Evolutionary conservation across 2,113 vertebrate genomes (phyloP).

Genomic region (Tursiops truncatus): DNA sequence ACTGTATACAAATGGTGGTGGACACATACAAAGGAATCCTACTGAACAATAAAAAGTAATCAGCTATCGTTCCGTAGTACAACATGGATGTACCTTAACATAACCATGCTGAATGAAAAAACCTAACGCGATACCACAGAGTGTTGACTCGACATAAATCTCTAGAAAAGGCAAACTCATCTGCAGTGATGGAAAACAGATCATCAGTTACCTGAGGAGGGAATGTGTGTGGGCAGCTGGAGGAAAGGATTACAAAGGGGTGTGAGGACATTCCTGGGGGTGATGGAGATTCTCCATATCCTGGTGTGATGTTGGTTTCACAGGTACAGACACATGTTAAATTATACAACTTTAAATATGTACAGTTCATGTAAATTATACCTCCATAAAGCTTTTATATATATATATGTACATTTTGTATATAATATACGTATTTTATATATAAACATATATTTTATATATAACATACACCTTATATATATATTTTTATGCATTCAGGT

Average conservation of each 20-base stretch:
- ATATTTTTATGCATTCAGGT: background rate
- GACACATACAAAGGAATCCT: background rate
- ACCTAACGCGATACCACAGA: background rate
- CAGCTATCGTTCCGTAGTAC: background rate
- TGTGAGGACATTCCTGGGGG: background rate
- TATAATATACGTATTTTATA: background rate
- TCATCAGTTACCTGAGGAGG: background rate
- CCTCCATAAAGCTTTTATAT: background rate
- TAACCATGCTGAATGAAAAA: background rate
- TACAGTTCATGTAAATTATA: background rate
- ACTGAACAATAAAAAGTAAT: background rate
- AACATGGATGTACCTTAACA: background rate
- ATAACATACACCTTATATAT: background rate
- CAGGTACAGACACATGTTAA: background rate
- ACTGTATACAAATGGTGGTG: background rate
- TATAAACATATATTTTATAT: background rate
- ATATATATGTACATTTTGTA: background rate
- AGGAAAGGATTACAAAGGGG: background rate
- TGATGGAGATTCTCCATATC: background rate
- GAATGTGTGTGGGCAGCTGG: fast-evolving
- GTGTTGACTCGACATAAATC: background rate
- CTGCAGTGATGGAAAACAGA: background rate
- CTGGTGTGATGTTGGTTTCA: background rate
- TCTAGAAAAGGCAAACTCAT: background rate
- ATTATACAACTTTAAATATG: background rate